Evolutionary conservation across 2,113 vertebrate species (phyloP).

Genomic region (Bos indicus): DNA sequence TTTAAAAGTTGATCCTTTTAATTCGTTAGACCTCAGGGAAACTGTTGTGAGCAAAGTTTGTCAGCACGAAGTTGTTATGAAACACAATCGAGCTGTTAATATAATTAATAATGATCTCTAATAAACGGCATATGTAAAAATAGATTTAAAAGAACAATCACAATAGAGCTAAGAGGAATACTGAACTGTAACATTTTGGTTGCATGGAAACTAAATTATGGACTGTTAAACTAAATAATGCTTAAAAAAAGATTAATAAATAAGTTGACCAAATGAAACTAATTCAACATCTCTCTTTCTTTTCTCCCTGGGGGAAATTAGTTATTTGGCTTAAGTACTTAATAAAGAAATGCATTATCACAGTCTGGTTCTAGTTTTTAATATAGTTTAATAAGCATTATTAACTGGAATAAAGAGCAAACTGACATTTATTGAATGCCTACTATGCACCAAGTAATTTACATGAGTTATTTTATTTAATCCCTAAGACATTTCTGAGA

Average conservation of each 20-base stretch:
- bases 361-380: conserved; percentile 62
- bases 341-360: conserved; percentile 68
- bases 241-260: conserved; percentile 36
- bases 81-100: not conserved
- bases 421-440: conserved; percentile 67
- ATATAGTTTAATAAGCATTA: conserved; percentile 70
- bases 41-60: conserved; percentile 20
- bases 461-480: conserved; percentile 55
- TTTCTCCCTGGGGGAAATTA: conserved; percentile 48
- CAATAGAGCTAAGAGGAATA: not conserved
- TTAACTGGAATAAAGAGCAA: conserved; percentile 49
- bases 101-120: not conserved
- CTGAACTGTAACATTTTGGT: not conserved
- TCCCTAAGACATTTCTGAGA: conserved; percentile 30
- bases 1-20: conserved; percentile 5
- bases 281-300: conserved; percentile 35
- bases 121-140: not conserved
- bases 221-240: conserved; percentile 37
- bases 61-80: not conserved
- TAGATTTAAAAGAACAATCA: not conserved
- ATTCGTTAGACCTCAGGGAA: not conserved
- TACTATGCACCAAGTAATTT: conserved; percentile 70
- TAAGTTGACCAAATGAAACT: conserved; percentile 47
- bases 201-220: conserved; percentile 25
- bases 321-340: conserved; percentile 68